Conservation (phyloP, 2,113 vertebrate genomes). For the Pelobates fuscus region DNA sequence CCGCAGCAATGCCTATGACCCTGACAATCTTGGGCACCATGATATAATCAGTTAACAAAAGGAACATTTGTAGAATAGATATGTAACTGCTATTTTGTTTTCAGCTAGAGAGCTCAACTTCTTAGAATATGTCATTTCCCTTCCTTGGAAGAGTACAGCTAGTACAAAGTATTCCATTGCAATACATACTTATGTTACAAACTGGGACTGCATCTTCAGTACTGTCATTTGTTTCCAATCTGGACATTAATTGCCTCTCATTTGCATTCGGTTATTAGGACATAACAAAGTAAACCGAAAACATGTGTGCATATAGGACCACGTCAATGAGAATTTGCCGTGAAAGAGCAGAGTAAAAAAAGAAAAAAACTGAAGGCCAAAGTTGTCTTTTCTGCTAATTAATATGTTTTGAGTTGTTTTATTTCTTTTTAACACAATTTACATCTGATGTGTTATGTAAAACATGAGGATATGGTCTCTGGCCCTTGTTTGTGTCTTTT, state of each 20-base stretch:
- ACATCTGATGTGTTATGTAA: conserved; percentile 38
- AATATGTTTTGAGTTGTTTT: conserved; percentile 28
- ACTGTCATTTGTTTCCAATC: conserved; percentile 48
- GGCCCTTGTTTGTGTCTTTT: conserved; percentile 49
- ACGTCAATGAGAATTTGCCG: conserved; percentile 19
- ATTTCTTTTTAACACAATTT: conserved; percentile 45
- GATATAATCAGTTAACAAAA: too few species aligned
- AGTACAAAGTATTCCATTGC: background rate
- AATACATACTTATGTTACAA: background rate
- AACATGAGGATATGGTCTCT: conserved; percentile 40
- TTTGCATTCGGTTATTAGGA: conserved; percentile 50
- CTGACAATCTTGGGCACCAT: too few species aligned
- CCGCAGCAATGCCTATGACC: too few species aligned
- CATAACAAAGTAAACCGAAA: conserved; percentile 43
- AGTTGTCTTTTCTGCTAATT: conserved; percentile 35
- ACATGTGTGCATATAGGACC: conserved; percentile 35
- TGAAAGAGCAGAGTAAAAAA: background rate
- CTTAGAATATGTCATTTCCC: too few species aligned
- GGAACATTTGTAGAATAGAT: too few species aligned
- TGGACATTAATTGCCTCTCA: conserved; percentile 43
- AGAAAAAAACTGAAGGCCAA: background rate
- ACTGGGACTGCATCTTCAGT: conserved; percentile 7
- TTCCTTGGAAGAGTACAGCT: too few species aligned
- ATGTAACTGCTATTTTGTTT: too few species aligned
- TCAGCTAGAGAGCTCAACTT: too few species aligned